Conservation (phyloP, 2,797 vertebrate genomes). For the Cynopterus sphinx region DNA sequence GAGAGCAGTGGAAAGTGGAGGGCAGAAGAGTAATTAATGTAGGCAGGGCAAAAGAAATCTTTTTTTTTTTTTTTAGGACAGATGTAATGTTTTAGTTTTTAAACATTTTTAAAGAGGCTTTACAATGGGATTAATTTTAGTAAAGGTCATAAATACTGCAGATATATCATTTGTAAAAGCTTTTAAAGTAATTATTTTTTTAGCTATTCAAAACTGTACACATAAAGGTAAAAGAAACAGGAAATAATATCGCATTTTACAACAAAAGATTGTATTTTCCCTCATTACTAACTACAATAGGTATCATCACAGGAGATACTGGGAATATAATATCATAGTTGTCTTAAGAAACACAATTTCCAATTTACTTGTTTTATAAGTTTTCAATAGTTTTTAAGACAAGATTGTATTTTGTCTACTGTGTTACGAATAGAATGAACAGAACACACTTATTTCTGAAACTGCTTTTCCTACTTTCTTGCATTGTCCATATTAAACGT, state of each 20-base stretch:
- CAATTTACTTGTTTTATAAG: neutral
- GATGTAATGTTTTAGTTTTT: neutral
- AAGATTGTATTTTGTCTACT: neutral
- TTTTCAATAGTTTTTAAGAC: neutral
- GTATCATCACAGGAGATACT: neutral
- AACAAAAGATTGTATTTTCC: neutral
- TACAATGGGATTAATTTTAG: neutral
- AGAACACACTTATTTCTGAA: neutral
- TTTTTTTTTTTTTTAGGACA: neutral
- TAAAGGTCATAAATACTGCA: neutral
- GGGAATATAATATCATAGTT: neutral
- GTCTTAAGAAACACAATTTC: neutral
- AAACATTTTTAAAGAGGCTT: neutral
- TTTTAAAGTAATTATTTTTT: neutral
- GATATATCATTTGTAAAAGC: neutral
- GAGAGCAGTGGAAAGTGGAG: neutral
- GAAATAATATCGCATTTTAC: neutral
- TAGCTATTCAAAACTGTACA: neutral
- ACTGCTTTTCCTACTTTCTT: neutral
- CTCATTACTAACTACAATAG: neutral
- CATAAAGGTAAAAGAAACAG: neutral
- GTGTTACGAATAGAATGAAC: neutral
- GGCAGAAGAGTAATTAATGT: rapidly evolving
- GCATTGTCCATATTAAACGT: neutral
- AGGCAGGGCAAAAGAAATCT: neutral